Base-by-base conservation (phyloP, 1,140 invertebrate species). In the Euglossa dilemma region DNA sequence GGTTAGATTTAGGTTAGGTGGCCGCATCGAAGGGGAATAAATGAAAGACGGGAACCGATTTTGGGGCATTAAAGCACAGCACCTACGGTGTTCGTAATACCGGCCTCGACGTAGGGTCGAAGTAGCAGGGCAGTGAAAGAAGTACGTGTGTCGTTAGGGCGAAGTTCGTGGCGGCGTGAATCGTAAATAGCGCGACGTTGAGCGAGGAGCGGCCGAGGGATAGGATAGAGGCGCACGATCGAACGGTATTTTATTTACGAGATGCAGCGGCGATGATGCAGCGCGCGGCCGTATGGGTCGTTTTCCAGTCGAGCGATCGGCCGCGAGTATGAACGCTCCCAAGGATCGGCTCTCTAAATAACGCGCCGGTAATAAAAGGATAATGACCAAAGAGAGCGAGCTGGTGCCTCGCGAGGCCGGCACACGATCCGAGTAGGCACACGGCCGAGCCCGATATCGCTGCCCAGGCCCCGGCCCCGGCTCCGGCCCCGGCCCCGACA, bases 321-420 rank as follows among this genome's bases (percentile, higher is more conserved):
- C 85, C 84, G 88, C 71, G 63, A 82, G 84, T 71, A 66, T 83
- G 85, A 89, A 87, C 87, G 84, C 86, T 90, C 81, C 69, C 83
- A 85, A 77, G 85, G 66, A 87, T 88, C 88, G 78, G 76, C 69
- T 87, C 90, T 91, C 91, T 91, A 91, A 92, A 92, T 92, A 92
- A 92, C 90, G 80, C 86, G 82, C 83, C 76, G 83, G 86, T 90
- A 89, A 91, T 90, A 91, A 92, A 91, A 91, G 90, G 91, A 92
- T 92, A 92, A 92, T 91, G 90, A 91, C 88, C 86, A 85, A 88
- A 88, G 72, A 90, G 87, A 91, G 64, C 78, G 67, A 76, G 20
- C 73, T 71, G 56, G 77, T 73, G 28, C 57, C 81, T 80, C 72
- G 73, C 50, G 79, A 69, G 73, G 47, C 25, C 52, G 80, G 52